These are phyloP conservation scores for Mesoligia furuncula DNA, from an alignment of 2,888 invertebrate species.

Conservation along the genomic window DNA sequence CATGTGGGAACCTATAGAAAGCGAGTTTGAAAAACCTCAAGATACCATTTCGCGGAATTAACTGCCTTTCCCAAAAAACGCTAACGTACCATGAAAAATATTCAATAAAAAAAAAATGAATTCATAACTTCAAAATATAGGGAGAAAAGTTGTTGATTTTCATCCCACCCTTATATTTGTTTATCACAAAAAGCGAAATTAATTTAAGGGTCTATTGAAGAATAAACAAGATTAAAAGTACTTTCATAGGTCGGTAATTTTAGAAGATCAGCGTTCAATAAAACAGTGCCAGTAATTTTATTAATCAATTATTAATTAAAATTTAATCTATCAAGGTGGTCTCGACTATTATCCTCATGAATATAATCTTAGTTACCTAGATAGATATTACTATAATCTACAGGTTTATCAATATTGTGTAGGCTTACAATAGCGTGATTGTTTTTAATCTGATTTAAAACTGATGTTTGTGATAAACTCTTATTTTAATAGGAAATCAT, in stretches of 20 bases:
- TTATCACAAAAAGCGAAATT: conserved; percentile 34
- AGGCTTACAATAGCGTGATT: conserved; percentile 57
- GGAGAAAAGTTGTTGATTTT: conserved; percentile 33
- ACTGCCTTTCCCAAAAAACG: not conserved
- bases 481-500: conserved; percentile 38
- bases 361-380: conserved; percentile 48
- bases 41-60: not conserved
- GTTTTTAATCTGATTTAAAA: conserved; percentile 59
- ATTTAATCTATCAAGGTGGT: conserved; percentile 47
- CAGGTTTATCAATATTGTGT: conserved; percentile 50
- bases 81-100: conserved; percentile 4
- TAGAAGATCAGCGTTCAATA: conserved; percentile 30
- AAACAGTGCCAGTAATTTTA: conserved; percentile 26
- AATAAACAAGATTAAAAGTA: conserved; percentile 31
- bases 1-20: not conserved
- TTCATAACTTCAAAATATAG: conserved; percentile 4
- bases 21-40: not conserved
- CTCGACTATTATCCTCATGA: conserved; percentile 31
- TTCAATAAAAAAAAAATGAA: not conserved
- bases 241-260: conserved; percentile 32
- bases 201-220: conserved; percentile 27
- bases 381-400: conserved; percentile 48
- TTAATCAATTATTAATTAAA: conserved; percentile 33
- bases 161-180: conserved; percentile 24
- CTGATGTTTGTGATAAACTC: conserved; percentile 41